Evolutionary conservation across 2,888 invertebrate species (phyloP), one percentile per base, ranked within the genome.

Genomic region (Ornithoptera priamus): DNA sequence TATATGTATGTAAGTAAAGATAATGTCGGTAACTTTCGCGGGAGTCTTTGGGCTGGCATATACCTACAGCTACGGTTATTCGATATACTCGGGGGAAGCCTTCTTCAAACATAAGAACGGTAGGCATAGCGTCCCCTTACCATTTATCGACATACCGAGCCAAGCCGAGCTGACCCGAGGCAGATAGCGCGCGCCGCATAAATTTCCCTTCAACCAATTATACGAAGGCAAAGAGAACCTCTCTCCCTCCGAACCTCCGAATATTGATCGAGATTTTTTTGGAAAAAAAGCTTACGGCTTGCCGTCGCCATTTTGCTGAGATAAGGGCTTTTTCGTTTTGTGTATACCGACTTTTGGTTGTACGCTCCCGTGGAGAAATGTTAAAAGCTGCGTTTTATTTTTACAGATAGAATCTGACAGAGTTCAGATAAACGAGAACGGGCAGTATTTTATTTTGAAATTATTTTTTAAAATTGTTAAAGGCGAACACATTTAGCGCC

Each of bases 241-340:
- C 81, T 80, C 81, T 80, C 80, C 80, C 74, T 71, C 81, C 80
- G 81, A 75, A 77, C 83, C 82, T 82, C 84, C 81, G 83, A 87
- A 89, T 90, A 90, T 91, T 89, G 91, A 90, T 89, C 89, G 83
- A 78, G 82, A 84, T 84, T 86, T 89, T 87, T 53, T 82, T 77
- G 77, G 71, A 78, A 81, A 83, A 86, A 87, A 87, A 83, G 80
- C 80, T 76, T 80, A 80, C 78, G 76, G 76, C 79, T 76, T 72
- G 74, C 72, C 76, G 82, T 83, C 85, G 87, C 88, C 88, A 87
- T 87, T 85, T 85, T 87, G 85, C 75, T 70, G 73, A 83, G 87
- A 86, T 87, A 87, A 85, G 78, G 78, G 79, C 81, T 84, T 86
- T 82, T 87, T 86, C 84, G 77, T 88, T 87, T 87, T 87, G 77